Evolutionary conservation across 2,113 vertebrate genomes (phyloP), one percentile per base, ranked within the genome.

Genomic region (Daphoenositta chrysoptera): DNA sequence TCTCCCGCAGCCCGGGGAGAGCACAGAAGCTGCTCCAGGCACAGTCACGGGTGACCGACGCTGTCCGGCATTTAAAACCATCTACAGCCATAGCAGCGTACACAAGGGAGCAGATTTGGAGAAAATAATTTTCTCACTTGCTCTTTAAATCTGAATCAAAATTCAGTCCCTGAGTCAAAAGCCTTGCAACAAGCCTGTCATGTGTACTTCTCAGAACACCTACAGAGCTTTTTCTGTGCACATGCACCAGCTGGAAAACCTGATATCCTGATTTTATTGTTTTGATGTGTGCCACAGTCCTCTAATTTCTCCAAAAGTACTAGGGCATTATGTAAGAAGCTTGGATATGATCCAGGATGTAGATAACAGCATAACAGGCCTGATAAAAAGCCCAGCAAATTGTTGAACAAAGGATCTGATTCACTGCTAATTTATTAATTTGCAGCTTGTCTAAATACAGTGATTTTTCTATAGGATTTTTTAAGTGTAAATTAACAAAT

Each of bases 351-450:
- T 56, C 61, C 89, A 87, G 57, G 26, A 39, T 53, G 50, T 45
- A 65, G 70, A 69, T 60, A 88, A 80, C 31, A 66, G 18, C 70
- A 53, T 21, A 85, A 89, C 9, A 79, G 30, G 27, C 28, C 2
- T 33, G 23, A 71, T 3, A 83, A 42, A 82, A 85, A 94, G 30
- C 31, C 47, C 78, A 76, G 40, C 6, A 86, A 80, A 77, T 44
- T 60, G 45, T 24, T 53, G 35, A 88, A 85, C 78, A 96, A 89
- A 90, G 83, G 56, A 73, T 73, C 44, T 30, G 22, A 81, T 93
- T 96, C 85, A 90, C 79, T 53, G 40, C 30, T 90, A 78, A 71
- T 91, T 89, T 84, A 89, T 91, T 76, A 89, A 83, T 73, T 79
- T 94, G 58, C 60, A 80, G 21, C 22, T 87, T 76, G n/a, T 26